Conservation (phyloP, 2,888 invertebrate species). For the Dromius quadrimaculatus region DNA sequence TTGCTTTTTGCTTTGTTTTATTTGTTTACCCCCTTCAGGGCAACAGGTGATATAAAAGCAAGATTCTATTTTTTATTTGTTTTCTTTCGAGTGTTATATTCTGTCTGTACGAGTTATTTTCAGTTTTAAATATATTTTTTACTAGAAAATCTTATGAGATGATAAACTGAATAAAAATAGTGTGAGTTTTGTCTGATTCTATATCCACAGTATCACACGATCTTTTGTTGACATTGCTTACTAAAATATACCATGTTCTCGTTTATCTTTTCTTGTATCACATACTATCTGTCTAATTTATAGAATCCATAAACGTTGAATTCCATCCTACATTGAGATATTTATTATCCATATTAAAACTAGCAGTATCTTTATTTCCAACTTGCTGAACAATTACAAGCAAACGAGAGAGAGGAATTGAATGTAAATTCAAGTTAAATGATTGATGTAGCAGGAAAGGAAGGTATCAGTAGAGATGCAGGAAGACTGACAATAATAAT, state of each 20-base stretch:
- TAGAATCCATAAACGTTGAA: constrained; percentile 13
- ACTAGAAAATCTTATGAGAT: no score
- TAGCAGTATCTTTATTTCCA: constrained; percentile 26
- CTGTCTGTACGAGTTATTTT: no score
- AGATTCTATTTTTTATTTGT: constrained; percentile 23
- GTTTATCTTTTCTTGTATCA: constrained; percentile 15
- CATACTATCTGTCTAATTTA: constrained; percentile 13
- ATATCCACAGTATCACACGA: constrained; percentile 8
- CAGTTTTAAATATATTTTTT: no score
- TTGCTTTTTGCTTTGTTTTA: constrained; percentile 23
- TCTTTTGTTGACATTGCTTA: constrained; percentile 10
- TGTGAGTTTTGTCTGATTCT: no score
- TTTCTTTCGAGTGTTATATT: no score
- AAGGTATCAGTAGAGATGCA: no score
- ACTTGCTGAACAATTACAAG: constrained; percentile 11
- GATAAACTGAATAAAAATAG: no score
- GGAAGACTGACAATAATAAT: no score
- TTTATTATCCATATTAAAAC: constrained; percentile 25
- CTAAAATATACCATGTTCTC: constrained; percentile 18
- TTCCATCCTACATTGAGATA: constrained; percentile 16
- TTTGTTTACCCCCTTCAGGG: constrained; percentile 56
- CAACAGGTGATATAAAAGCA: constrained; percentile 55
- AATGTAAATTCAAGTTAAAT: constrained; percentile 8
- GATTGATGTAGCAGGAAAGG: background rate
- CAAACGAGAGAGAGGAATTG: constrained; percentile 1